Conservation (phyloP, 2,888 invertebrate genomes). For the Clistopyga incitator region DNA sequence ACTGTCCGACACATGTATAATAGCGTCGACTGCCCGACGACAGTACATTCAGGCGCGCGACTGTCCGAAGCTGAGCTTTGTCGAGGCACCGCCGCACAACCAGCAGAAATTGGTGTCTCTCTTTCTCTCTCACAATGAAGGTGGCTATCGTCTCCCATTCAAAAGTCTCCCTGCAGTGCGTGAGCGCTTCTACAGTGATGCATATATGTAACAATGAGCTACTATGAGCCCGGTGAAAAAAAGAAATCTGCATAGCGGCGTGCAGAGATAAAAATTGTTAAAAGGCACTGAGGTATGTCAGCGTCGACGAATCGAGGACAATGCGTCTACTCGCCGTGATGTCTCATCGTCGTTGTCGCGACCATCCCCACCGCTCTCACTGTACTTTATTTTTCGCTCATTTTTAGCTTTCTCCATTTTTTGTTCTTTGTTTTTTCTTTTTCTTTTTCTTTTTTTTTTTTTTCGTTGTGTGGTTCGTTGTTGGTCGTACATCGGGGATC, state of each 20-base stretch:
- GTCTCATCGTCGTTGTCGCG: slow-evolving; percentile 55
- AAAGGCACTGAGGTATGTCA: slow-evolving; percentile 58
- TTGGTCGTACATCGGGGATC: slow-evolving; percentile 8
- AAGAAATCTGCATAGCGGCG: slow-evolving; percentile 12
- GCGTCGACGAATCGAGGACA: slow-evolving; percentile 61
- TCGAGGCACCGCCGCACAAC: background rate
- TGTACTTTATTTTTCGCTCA: slow-evolving; percentile 24
- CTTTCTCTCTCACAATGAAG: slow-evolving; percentile 3
- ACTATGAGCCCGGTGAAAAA: slow-evolving; percentile 14
- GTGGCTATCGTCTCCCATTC: slow-evolving; percentile 19
- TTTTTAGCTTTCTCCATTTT: slow-evolving; percentile 2
- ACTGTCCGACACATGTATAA: background rate
- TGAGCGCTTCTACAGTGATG: slow-evolving; percentile 35
- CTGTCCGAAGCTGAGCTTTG: slow-evolving; percentile 16
- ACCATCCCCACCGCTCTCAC: slow-evolving; percentile 10
- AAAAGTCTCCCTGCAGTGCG: slow-evolving; percentile 22
- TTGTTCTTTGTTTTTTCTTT: background rate
- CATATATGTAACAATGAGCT: slow-evolving; percentile 39
- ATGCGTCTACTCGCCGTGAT: slow-evolving; percentile 62
- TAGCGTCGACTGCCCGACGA: background rate
- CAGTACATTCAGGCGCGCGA: background rate
- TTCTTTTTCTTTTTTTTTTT: background rate
- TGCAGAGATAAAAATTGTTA: slow-evolving; percentile 48
- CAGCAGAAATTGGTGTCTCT: slow-evolving; percentile 18
- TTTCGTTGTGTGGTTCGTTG: background rate